Percentiles rank a stretch among this genome's conserved stretches.
phyloP scores from a whole-genome alignment of 2,113 vertebrate genomes.

The Coregonus clupeaformis region DNA sequence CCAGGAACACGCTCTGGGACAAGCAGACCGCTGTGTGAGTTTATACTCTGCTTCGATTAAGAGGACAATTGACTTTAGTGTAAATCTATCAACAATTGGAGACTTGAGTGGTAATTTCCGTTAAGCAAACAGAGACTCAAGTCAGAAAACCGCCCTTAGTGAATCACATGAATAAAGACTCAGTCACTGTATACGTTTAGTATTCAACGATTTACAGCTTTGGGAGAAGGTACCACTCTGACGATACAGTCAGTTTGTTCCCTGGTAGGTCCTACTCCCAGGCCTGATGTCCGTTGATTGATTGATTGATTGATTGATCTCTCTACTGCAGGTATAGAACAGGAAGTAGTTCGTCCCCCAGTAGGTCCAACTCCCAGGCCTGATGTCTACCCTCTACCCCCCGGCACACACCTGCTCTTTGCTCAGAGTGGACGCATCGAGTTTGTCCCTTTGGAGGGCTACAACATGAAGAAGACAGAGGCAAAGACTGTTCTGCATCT shows the following conservation, averaged over 20 bases:
- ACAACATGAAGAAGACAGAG: conserved; percentile 77
- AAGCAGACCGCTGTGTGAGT: conserved; percentile 85
- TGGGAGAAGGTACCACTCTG: conserved; percentile 10
- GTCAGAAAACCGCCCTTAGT: no score
- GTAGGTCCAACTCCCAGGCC: conserved; percentile 80
- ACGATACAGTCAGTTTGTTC: no score
- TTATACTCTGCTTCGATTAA: conserved; percentile 11
- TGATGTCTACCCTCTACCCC: conserved; percentile 76
- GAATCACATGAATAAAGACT: no score
- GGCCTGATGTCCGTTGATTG: conserved; percentile 68
- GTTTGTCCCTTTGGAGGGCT: conserved; percentile 81
- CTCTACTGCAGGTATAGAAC: conserved; percentile 71
- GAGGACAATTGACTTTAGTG: background rate
- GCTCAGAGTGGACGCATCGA: conserved; percentile 90
- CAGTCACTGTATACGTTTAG: no score
- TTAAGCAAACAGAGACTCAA: no score
- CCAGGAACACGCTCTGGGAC: conserved; percentile 77
- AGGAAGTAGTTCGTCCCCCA: conserved; percentile 59
- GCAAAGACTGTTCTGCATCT: conserved; percentile 84
- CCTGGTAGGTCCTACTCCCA: conserved; percentile 75
- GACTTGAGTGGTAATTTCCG: no score
- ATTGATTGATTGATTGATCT: background rate
- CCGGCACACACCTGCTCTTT: conserved; percentile 86
- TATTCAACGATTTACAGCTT: background rate
- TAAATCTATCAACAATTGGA: no score